A percentile compares a stretch with the other conserved stretches of the same genome.
These are phyloP conservation scores for Saiga tatarica DNA, from an alignment of 2,113 vertebrate genomes.

Conservation along the genomic window DNA sequence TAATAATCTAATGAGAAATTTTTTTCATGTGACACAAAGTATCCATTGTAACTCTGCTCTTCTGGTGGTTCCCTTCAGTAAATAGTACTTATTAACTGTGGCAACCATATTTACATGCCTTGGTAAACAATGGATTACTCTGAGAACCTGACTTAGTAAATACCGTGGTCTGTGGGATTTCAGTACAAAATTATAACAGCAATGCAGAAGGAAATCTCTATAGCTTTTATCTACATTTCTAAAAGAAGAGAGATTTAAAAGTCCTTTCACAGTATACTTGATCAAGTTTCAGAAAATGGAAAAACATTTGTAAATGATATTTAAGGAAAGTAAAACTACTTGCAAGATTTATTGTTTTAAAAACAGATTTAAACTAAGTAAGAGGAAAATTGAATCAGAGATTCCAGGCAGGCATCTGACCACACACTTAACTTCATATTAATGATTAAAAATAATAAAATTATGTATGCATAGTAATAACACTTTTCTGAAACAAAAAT, in stretches of 20 bases:
- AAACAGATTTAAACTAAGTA: conserved; percentile 58
- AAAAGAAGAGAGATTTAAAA: conserved; percentile 17
- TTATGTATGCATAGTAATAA: conserved; percentile 11
- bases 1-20: conserved; percentile 30
- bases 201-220: conserved; percentile 5
- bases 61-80: conserved; percentile 8
- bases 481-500: conserved; percentile 61
- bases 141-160: conserved; percentile 25
- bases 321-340: conserved; percentile 72
- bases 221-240: conserved; percentile 30
- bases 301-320: conserved; percentile 49
- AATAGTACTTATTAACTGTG: conserved; percentile 13
- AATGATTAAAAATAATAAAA: conserved; percentile 52
- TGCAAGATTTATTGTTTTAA: conserved; percentile 56
- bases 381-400: conserved; percentile 64
- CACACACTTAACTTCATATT: conserved; percentile 67
- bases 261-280: background rate
- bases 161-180: conserved; percentile 37
- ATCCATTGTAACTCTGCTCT: background rate
- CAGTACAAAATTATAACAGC: conserved; percentile 27
- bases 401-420: conserved; percentile 48
- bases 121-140: conserved; percentile 23
- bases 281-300: conserved; percentile 62
- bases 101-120: background rate
- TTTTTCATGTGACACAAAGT: conserved; percentile 18